These are phyloP conservation scores for Drosophila hamatofila DNA, from an alignment of 2,888 invertebrate species.

Conservation along the genomic window DNA sequence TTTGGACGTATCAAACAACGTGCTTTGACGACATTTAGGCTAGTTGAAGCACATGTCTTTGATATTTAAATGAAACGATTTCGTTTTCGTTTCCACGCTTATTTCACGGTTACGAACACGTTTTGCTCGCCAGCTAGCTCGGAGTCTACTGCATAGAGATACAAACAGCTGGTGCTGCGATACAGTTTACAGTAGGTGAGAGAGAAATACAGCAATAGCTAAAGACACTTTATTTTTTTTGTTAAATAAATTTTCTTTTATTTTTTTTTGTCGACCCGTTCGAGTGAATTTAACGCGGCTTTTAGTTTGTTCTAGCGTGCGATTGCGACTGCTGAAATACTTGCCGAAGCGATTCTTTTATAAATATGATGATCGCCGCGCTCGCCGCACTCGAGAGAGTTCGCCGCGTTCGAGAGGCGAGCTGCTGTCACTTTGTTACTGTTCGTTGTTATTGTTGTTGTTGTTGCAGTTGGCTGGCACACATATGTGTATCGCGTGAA, in stretches of 20 bases:
- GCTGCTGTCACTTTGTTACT: constrained; percentile 24
- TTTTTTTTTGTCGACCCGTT: neutral
- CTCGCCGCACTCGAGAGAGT: constrained; percentile 51
- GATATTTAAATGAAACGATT: constrained; percentile 21
- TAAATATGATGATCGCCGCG: constrained; percentile 74
- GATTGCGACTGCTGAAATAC: constrained; percentile 80
- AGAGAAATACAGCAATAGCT: constrained; percentile 19
- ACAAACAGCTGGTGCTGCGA: constrained; percentile 7
- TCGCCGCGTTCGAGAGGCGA: constrained; percentile 28
- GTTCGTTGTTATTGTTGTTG: constrained; percentile 13
- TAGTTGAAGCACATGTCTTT: constrained; percentile 56
- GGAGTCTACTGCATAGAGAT: constrained; percentile 9
- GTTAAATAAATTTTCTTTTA: neutral
- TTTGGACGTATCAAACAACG: constrained; percentile 59
- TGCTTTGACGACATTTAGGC: constrained; percentile 65
- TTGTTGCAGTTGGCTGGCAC: constrained; percentile 32
- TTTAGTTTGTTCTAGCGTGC: constrained; percentile 78
- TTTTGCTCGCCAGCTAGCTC: constrained; percentile 4
- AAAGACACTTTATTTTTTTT: constrained; percentile 18
- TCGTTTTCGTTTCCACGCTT: constrained; percentile 26
- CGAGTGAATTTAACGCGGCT: constrained; percentile 14
- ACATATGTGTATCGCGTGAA: constrained; percentile 80
- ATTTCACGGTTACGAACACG: constrained; percentile 36
- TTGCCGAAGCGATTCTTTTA: constrained; percentile 82
- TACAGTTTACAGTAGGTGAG: constrained; percentile 14